These are phyloP conservation scores for Pteria penguin DNA, from an alignment of 2,888 invertebrate species.

Conservation along the genomic window DNA sequence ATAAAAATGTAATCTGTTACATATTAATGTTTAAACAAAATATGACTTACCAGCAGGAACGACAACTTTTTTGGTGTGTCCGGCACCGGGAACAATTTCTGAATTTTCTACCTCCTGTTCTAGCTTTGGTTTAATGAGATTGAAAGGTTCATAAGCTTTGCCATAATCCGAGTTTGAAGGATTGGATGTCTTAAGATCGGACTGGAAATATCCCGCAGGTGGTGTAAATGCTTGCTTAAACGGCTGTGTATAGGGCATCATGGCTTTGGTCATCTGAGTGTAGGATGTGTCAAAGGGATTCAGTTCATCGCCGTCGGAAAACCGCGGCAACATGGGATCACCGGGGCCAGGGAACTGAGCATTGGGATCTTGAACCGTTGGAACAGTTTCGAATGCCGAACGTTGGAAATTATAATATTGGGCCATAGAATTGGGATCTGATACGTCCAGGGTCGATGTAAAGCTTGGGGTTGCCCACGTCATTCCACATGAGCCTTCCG, in stretches of 20 bases:
- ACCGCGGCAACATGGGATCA: constrained; percentile 54
- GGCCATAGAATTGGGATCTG: constrained; percentile 11
- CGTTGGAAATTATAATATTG: constrained; percentile 2
- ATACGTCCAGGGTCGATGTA: not conserved
- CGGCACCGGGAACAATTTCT: not conserved
- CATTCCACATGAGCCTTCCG: constrained; percentile 13
- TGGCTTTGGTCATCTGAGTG: not conserved
- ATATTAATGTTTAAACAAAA: constrained; percentile 11
- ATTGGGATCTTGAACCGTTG: not conserved
- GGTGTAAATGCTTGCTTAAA: not conserved
- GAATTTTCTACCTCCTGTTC: constrained; percentile 21
- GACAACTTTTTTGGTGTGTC: constrained; percentile 48
- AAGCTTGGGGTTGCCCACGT: not conserved
- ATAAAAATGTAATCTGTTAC: too few species aligned
- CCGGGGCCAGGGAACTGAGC: not conserved
- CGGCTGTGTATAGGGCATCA: not conserved
- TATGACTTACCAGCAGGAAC: constrained; percentile 50
- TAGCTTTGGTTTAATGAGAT: constrained; percentile 14
- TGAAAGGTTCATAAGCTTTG: constrained; percentile 14
- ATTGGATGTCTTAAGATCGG: constrained; percentile 3
- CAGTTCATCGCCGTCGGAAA: constrained; percentile 50
- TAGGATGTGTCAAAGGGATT: constrained; percentile 38
- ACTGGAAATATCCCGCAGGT: constrained; percentile 13
- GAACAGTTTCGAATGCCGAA: constrained; percentile 1
- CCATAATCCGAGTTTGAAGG: not conserved